Evolutionary conservation across 2,888 invertebrate species (phyloP).

Genomic region (Thelaira solivaga): DNA sequence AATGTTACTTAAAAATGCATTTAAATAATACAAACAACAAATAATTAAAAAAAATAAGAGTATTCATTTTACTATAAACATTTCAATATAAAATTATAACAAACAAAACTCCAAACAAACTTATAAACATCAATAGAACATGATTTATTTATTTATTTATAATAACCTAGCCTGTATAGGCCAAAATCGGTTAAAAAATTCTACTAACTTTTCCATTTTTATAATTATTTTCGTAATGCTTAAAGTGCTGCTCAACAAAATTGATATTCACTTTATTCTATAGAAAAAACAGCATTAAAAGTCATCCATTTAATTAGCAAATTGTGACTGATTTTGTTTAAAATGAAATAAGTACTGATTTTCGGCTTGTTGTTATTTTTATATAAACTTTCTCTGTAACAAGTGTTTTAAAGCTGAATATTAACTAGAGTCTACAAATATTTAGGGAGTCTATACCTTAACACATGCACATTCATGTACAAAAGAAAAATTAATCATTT

Average conservation of each 20-base stretch:
- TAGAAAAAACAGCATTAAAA: not conserved
- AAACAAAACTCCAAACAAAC: not conserved
- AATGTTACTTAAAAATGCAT: conserved; percentile 60
- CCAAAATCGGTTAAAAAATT: not conserved
- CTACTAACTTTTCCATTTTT: not conserved
- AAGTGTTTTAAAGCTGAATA: not conserved
- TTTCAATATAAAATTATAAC: not conserved
- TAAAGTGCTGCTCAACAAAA: not conserved
- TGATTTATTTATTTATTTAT: no score
- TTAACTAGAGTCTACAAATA: conserved; percentile 1
- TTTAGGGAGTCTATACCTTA: not conserved
- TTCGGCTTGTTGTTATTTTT: conserved; percentile 10
- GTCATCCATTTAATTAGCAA: conserved; percentile 2
- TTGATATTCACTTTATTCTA: not conserved
- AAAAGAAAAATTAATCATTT: not conserved
- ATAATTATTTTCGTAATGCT: not conserved
- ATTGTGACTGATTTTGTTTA: conserved; percentile 19
- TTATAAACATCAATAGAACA: no score
- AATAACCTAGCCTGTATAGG: no score
- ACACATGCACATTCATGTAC: not conserved
- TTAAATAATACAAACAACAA: conserved; percentile 42
- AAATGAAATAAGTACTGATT: conserved; percentile 9
- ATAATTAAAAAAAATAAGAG: conserved; percentile 4
- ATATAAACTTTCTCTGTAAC: not conserved
- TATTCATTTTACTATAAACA: conserved; percentile 30